A percentile compares a stretch with the other conserved stretches of the same genome.
phyloP scores from a whole-genome alignment of 1,140 invertebrate genomes.

The Meloidogyne floridensis region DNA sequence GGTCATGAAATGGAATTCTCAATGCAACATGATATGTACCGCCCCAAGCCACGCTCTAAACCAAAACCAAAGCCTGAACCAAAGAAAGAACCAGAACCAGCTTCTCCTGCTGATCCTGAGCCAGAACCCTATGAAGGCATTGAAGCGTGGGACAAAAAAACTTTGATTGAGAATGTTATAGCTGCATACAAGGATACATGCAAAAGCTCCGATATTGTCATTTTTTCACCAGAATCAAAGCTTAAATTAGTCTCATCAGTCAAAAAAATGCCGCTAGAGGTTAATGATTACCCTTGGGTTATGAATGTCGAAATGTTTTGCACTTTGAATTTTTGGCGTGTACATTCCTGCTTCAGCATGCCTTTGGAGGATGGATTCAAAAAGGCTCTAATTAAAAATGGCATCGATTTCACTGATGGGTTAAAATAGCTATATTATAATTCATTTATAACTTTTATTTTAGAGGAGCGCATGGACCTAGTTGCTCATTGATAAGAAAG shows the following conservation, averaged over 20 bases:
- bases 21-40: neutral
- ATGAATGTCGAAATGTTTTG: conserved; percentile 6
- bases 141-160: neutral
- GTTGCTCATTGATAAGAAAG: neutral
- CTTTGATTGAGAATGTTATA: neutral
- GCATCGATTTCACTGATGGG: neutral
- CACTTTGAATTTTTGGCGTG: neutral
- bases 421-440: neutral
- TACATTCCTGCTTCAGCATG: neutral
- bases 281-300: neutral
- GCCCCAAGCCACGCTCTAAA: neutral
- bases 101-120: neutral
- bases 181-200: neutral
- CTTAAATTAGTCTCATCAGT: neutral
- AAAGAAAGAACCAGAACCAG: neutral
- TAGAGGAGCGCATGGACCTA: neutral
- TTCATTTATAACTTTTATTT: neutral
- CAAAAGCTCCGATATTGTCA: neutral
- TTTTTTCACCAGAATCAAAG: neutral
- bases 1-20: neutral
- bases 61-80: neutral
- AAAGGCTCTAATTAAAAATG: neutral
- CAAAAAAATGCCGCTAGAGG: neutral
- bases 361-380: neutral
- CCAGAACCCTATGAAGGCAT: neutral